Conservation (phyloP, 2,888 invertebrate genomes). For the Aporophyla lueneburgensis region DNA sequence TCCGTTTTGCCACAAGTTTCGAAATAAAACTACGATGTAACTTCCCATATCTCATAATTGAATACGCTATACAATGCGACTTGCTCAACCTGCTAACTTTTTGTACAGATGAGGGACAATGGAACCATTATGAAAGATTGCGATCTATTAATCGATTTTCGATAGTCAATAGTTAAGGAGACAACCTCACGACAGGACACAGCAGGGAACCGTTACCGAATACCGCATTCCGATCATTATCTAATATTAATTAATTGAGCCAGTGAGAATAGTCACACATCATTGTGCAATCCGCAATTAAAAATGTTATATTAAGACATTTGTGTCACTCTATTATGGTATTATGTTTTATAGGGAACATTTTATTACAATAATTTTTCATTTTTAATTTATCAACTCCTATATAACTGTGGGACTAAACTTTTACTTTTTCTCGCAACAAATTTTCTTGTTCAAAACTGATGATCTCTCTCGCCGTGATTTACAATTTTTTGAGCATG, state of each 20-base stretch:
- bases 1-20: constrained; percentile 23
- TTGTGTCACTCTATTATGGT: constrained; percentile 65
- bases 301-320: constrained; percentile 70
- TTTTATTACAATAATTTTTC: constrained; percentile 56
- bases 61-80: constrained; percentile 52
- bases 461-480: constrained; percentile 52
- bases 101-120: constrained; percentile 59
- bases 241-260: constrained; percentile 76
- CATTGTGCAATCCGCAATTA: constrained; percentile 70
- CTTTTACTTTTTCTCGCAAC: constrained; percentile 60
- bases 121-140: constrained; percentile 66
- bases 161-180: constrained; percentile 61
- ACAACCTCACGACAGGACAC: constrained; percentile 61
- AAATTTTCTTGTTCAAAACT: constrained; percentile 50
- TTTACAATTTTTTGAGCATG: constrained; percentile 58
- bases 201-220: constrained; percentile 67
- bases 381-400: constrained; percentile 55
- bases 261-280: constrained; percentile 68
- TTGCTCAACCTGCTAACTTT: constrained; percentile 50
- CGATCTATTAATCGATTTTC: constrained; percentile 65
- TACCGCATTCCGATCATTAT: constrained; percentile 72
- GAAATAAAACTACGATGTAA: constrained; percentile 34
- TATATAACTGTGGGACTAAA: constrained; percentile 31
- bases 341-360: constrained; percentile 59
- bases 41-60: constrained; percentile 40